Conservation (phyloP, 2,113 vertebrate genomes). For the Lonchura striata region DNA sequence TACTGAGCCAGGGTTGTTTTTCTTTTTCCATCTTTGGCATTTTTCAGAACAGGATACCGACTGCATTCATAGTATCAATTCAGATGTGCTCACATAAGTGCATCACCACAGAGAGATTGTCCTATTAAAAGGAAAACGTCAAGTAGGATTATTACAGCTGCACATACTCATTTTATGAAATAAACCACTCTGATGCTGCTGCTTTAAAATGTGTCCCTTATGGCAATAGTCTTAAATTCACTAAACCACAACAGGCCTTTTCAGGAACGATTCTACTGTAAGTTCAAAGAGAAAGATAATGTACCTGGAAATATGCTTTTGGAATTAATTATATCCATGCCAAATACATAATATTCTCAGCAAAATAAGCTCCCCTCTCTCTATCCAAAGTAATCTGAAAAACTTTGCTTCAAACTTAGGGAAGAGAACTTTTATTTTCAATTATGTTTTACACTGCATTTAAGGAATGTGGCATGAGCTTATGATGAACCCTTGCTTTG, state of each 20-base stretch:
- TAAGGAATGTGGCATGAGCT: background rate
- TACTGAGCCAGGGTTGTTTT: background rate
- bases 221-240: background rate
- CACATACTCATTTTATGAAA: background rate
- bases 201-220: background rate
- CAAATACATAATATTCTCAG: background rate
- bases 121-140: background rate
- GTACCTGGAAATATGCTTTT: background rate
- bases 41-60: background rate
- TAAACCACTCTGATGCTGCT: background rate
- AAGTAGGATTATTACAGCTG: background rate
- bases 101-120: rapidly evolving
- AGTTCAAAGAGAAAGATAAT: background rate
- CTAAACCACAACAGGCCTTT: background rate
- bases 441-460: background rate
- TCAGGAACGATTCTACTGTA: background rate
- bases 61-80: background rate
- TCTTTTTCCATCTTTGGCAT: background rate
- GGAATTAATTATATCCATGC: background rate
- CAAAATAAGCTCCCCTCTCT: background rate
- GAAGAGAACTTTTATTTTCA: background rate
- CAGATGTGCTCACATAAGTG: background rate
- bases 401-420: background rate
- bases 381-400: background rate
- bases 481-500: background rate